Base-by-base conservation (phyloP, 1,140 invertebrate species). In the Belonocnema kinseyi region DNA sequence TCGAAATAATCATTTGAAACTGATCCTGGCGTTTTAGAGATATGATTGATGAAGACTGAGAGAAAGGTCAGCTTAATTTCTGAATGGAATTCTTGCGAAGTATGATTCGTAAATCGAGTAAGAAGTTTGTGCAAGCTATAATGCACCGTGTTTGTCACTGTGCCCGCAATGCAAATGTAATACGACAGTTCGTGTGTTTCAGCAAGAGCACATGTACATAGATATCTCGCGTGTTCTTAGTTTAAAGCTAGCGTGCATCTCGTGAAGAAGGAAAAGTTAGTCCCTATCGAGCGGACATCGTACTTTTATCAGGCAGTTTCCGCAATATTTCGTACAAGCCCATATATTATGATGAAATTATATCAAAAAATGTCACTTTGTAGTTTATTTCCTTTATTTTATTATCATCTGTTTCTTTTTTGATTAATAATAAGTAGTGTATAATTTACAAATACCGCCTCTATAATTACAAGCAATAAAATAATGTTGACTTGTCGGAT, bases 71-170 rank as follows among this genome's bases (percentile, higher is more conserved):
- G 13, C 13, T 66, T 66, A 66, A 66, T 66, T 66, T 21, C 77
- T 85, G 82, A 85, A 86, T 83, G 80, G 78, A 80, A 84, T 83
- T 86, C 80, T 78, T 77, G 77, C 80, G 77, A 82, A 85, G 85
- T 87, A 85, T 87, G 82, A 84, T 84, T 85, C 76, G 81, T 75
- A 74, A 83, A 85, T 87, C 86, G 80, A 76, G 80, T 78, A 80
- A 77, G 77, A 75, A 74, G 80, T 78, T 85, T 77, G 82, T 85
- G 83, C 81, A 81, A 77, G 79, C 82, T 80, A 86, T 83, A 84
- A 83, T 81, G 81, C 83, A 83, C 84, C 82, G 40, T n/a, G 61
- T 66, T 66, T 66, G 61, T 66, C 77, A 77, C 82, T 84, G 82
- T 85, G 77, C 75, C 51, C 54, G 14, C 76, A 77, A 85, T 85